These are phyloP conservation scores for Cecidostiba fungosa DNA, from an alignment of 2,888 invertebrate genomes.

Conservation along the genomic window DNA sequence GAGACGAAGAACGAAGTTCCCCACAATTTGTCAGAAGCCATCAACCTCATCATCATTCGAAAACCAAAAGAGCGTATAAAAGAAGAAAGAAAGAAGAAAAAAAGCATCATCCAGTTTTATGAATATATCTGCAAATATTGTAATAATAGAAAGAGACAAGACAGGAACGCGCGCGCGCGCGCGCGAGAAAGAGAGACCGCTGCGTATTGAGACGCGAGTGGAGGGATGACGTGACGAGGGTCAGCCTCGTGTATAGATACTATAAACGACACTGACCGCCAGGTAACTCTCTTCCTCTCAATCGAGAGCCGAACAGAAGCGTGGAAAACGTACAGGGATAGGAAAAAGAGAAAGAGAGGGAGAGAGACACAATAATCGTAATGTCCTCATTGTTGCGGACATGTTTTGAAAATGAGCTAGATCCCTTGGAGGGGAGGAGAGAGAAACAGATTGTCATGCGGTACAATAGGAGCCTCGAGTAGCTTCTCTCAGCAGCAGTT, in stretches of 20 bases:
- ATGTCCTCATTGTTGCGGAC: conserved; percentile 79
- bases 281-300: conserved; percentile 69
- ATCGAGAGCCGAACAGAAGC: not conserved
- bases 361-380: conserved; percentile 75
- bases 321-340: not conserved
- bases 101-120: conserved; percentile 2
- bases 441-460: conserved; percentile 54
- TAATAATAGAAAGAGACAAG: conserved; percentile 48
- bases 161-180: too few species aligned
- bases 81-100: not conserved
- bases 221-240: conserved; percentile 77
- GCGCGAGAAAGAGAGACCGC: conserved; percentile 26
- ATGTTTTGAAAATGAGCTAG: conserved; percentile 78
- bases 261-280: conserved; percentile 72
- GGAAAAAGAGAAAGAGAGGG: conserved; percentile 57
- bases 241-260: conserved; percentile 66
- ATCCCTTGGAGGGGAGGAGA: conserved; percentile 27
- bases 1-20: not conserved
- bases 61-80: not conserved
- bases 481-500: conserved; percentile 55
- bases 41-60: not conserved
- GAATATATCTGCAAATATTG: conserved; percentile 47
- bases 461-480: conserved; percentile 72
- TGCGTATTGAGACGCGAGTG: conserved; percentile 74
- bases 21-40: not conserved